Conservation (phyloP, 2,888 invertebrate genomes). For the Apamea monoglypha region DNA sequence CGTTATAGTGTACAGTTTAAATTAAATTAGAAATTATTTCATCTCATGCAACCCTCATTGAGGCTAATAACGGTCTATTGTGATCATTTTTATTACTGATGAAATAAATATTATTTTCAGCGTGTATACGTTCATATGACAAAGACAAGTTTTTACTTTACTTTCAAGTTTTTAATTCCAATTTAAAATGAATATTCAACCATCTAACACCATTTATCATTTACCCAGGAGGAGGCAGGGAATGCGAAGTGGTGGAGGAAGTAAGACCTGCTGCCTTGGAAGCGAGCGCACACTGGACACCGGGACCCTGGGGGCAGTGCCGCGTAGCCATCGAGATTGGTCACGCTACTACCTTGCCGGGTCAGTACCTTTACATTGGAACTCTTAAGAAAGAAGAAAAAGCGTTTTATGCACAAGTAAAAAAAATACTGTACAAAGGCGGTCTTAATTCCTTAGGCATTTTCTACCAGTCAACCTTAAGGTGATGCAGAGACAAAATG, state of each 20-base stretch:
- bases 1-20: neutral
- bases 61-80: neutral
- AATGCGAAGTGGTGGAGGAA: constrained; percentile 87
- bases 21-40: neutral
- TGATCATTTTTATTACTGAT: neutral
- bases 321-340: constrained; percentile 84
- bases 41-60: neutral
- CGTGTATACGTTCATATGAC: neutral
- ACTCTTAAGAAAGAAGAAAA: neutral
- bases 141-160: neutral
- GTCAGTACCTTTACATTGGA: constrained; percentile 55
- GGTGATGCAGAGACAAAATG: neutral
- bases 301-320: constrained; percentile 88
- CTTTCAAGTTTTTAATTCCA: neutral
- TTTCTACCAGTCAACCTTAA: neutral
- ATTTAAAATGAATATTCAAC: neutral
- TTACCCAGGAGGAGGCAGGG: constrained; percentile 82
- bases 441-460: too few relatives aligned
- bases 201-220: neutral
- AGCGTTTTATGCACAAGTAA: too few relatives aligned
- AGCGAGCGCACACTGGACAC: constrained; percentile 90
- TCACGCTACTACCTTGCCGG: constrained; percentile 72
- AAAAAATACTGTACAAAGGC: too few relatives aligned
- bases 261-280: constrained; percentile 83
- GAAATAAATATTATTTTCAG: neutral